Conservation (phyloP, 2,888 invertebrate species). For the Eumacrocentrus americanus region DNA sequence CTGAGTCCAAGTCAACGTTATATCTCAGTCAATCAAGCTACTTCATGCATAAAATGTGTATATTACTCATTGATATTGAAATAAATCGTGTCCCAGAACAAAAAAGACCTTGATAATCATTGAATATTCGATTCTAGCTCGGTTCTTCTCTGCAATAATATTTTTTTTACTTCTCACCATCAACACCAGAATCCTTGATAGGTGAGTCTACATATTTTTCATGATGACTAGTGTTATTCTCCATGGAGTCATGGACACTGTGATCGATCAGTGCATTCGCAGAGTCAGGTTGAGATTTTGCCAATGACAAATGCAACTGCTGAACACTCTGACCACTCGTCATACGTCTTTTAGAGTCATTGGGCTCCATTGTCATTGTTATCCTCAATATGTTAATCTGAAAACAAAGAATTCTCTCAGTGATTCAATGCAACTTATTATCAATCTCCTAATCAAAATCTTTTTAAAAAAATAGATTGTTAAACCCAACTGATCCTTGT, state of each 20-base stretch:
- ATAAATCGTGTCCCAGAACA: neutral
- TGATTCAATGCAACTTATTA: neutral
- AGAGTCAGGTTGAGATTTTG: constrained; percentile 8
- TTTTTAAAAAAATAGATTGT: neutral
- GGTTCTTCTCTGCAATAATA: neutral
- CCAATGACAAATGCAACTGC: constrained; percentile 19
- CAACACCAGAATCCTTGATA: constrained; percentile 3
- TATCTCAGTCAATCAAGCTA: neutral
- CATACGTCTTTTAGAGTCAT: neutral
- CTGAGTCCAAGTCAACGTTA: neutral
- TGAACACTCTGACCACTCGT: constrained; percentile 20
- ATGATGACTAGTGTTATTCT: neutral
- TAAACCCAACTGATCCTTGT: too few relatives aligned
- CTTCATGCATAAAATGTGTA: neutral
- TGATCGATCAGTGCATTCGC: neutral
- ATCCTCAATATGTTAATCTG: neutral
- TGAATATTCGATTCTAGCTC: neutral
- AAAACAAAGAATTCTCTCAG: neutral
- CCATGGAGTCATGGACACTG: neutral
- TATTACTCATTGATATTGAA: neutral
- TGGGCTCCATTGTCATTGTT: constrained; percentile 14
- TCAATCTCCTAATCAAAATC: neutral
- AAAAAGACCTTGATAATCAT: neutral
- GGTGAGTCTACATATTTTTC: neutral
- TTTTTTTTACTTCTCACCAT: constrained; percentile 2